Evolutionary conservation across 2,888 invertebrate species (phyloP), one percentile per base, ranked within the genome.

Genomic region (Plemyria rubiginata): DNA sequence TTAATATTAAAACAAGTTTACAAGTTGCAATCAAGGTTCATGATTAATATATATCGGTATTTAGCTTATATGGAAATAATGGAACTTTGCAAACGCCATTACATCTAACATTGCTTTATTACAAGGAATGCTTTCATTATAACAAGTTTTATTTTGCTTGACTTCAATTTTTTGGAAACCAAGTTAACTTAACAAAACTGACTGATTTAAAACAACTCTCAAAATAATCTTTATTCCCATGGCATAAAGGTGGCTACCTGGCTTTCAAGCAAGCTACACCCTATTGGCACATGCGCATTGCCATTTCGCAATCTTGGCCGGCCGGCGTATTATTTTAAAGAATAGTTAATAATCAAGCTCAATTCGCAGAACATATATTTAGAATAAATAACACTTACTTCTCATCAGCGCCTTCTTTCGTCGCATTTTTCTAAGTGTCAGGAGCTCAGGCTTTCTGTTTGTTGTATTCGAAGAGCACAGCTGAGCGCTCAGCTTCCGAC

Each of bases 241-340:
- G n/a, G 13, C n/a, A 13, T 50, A 36, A 5, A 15, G 15, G 32
- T 36, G 13, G 9, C 16, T 36, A 36, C 36, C 13, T 15, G 36
- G 50, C 36, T 12, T 9, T 5, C 32, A 36, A 50, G 50, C 12
- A 15, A 13, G 50, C 40, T 40, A 52, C 52, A 52, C 52, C 52
- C 52, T 40, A 52, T 9, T n/a, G 28, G 52, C 52, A 52, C 52
- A 52, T 52, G 52, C 52, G 52, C 52, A 52, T n/a, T 38, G 6
- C 32, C 29, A n/a, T 49, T 38, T 38, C 11, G 36, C 12, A 40
- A 38, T 51, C 15, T 51, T 7, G 13, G 49, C 29, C 28, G 48
- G 48, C 45, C 45, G 28, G 48, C n/a, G 16, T 29, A 29, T 8
- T 13, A 49, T 29, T 49, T 49, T 32, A 28, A 0, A n/a, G 3